Conservation (phyloP, 2,113 vertebrate genomes). For the Anolis carolinensis region DNA sequence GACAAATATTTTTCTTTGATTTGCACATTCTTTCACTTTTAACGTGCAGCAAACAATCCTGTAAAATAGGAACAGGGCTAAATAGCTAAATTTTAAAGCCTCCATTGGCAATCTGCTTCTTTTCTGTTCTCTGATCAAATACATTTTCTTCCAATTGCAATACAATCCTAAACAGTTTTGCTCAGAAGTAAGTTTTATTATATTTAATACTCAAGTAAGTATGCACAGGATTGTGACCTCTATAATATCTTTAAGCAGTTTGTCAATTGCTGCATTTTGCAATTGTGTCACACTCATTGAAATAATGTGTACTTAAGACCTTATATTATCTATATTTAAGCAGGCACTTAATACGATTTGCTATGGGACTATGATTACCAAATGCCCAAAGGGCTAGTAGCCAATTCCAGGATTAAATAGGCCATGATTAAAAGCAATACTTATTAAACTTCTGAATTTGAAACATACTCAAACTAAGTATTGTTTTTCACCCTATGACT, state of each 20-base stretch:
- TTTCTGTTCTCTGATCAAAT: background rate
- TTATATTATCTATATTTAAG: background rate
- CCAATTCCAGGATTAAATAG: background rate
- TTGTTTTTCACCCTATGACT: background rate
- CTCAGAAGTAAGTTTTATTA: background rate
- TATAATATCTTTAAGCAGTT: background rate
- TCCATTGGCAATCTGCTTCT: background rate
- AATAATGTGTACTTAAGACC: background rate
- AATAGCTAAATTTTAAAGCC: slow-evolving; percentile 1
- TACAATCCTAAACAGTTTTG: background rate
- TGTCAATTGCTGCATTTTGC: background rate
- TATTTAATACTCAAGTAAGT: background rate
- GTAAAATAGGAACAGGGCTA: background rate
- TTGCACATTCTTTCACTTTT: slow-evolving; percentile 22
- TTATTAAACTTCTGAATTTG: background rate
- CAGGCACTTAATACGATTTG: background rate
- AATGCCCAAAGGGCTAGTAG: background rate
- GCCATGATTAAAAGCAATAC: background rate
- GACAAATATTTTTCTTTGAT: slow-evolving; percentile 31
- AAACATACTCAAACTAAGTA: background rate
- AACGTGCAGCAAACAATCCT: slow-evolving; percentile 7
- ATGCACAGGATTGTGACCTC: background rate
- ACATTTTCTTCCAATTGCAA: background rate
- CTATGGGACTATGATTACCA: background rate
- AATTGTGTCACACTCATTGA: background rate